Percentiles rank a stretch among this genome's conserved stretches.
Conservation (phyloP, 1,140 invertebrate genomes). For the Episyrphus balteatus region DNA sequence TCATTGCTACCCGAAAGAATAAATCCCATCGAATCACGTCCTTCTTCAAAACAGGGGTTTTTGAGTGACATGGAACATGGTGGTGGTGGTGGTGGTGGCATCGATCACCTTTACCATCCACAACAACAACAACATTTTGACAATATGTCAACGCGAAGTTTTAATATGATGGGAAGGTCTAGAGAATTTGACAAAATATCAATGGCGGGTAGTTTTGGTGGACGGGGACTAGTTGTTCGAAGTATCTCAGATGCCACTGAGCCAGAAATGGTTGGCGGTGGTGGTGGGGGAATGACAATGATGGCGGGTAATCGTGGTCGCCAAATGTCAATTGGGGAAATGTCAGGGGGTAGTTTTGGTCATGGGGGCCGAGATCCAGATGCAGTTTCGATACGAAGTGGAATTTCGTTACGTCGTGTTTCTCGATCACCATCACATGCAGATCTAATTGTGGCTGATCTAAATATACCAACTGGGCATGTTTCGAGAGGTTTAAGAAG, state of each 20-base stretch:
- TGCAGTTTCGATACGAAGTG: slow-evolving; percentile 26
- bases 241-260: slow-evolving; percentile 31
- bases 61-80: slow-evolving; percentile 14
- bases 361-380: slow-evolving; percentile 14
- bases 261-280: slow-evolving; percentile 9
- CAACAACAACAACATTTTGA: slow-evolving; percentile 16
- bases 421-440: slow-evolving; percentile 25
- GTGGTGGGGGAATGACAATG: slow-evolving; percentile 1
- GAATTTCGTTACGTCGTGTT: slow-evolving; percentile 25
- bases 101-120: neutral
- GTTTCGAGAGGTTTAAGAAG: too few relatives aligned
- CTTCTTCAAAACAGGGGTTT: slow-evolving; percentile 40
- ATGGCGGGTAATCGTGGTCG: slow-evolving; percentile 13
- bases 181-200: slow-evolving; percentile 18
- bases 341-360: slow-evolving; percentile 21
- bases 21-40: slow-evolving; percentile 48
- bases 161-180: slow-evolving; percentile 23
- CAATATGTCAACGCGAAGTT: slow-evolving; percentile 21
- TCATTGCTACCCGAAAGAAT: slow-evolving; percentile 60
- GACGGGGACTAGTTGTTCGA: slow-evolving; percentile 22
- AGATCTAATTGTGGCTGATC: slow-evolving; percentile 30
- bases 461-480: slow-evolving; percentile 19
- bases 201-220: slow-evolving; percentile 2
- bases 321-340: slow-evolving; percentile 25
- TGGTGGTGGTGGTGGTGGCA: neutral